Evolutionary conservation across 35 echinoderm and acorn worm genomes (phyloP).

Genomic region (Ophioderma brevispina): DNA sequence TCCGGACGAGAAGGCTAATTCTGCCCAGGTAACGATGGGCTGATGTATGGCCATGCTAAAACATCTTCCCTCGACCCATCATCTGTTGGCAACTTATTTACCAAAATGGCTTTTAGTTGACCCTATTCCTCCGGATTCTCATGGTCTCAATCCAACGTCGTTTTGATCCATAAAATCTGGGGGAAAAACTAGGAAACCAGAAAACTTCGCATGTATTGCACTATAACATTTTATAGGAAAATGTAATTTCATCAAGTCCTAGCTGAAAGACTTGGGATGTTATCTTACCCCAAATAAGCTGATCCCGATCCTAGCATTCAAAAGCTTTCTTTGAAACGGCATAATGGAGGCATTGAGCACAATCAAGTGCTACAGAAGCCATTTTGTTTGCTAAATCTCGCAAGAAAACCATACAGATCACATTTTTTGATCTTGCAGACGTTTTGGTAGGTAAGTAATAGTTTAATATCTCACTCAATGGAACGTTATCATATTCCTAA

Average conservation of each 20-base stretch:
- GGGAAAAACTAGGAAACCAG: not conserved
- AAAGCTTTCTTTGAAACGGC: slow-evolving; percentile 8
- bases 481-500: slow-evolving; percentile 9
- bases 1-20: not conserved
- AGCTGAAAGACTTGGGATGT: not conserved
- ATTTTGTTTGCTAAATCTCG: not conserved
- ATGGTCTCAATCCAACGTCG: not conserved
- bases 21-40: slow-evolving; percentile 1
- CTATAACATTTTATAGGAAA: slow-evolving; percentile 19
- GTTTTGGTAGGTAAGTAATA: slow-evolving; percentile 16
- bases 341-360: slow-evolving; percentile 40
- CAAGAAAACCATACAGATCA: slow-evolving; percentile 13
- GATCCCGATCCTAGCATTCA: slow-evolving; percentile 22
- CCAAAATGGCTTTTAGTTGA: not conserved
- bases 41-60: not conserved
- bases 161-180: slow-evolving; percentile 12
- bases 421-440: slow-evolving; percentile 38
- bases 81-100: not conserved
- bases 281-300: slow-evolving; percentile 17
- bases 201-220: slow-evolving; percentile 42
- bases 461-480: slow-evolving; percentile 17
- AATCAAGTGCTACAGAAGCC: slow-evolving; percentile 2
- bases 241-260: slow-evolving; percentile 38
- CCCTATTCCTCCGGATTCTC: not conserved
- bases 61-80: slow-evolving; percentile 5